Evolutionary conservation across 1,140 invertebrate genomes (phyloP), one percentile per base, ranked within the genome.

Genomic region (Amyelois transitella): DNA sequence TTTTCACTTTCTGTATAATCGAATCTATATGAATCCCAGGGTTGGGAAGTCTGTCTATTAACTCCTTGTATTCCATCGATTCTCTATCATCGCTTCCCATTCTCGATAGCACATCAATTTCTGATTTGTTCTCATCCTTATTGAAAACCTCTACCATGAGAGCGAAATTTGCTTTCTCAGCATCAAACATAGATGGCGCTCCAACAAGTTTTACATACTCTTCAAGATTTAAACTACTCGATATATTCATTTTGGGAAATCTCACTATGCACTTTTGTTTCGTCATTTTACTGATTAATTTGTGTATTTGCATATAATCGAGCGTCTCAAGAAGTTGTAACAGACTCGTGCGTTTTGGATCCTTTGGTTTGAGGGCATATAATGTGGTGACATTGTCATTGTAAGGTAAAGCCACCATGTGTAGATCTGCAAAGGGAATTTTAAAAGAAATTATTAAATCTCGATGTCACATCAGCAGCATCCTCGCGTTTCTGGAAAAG

Each of bases 331-430:
- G 85, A 12, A 95, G 66, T 1, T 83, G 66, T n/a, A 76, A 72
- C 12, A 94, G 61, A 1, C 76, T 89, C 1, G 64, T 47, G 1
- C 79, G 69, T 7, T 88, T 88, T n/a, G 88, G 79, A 2, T 87
- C 82, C 7, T 71, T 83, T 0, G 95, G 95, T 53, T 94, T 88
- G 1, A 96, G 64, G 0, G 94, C 84, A 54, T 94, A 94, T 92
- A 96, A 93, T 0, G 90, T 90, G 0, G 90, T 90, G 52, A 89
- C 76, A 20, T 87, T 87, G 6, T 92, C 92, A 73, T 94, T 92
- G 72, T 96, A 96, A 0, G 95, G 94, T 1, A 96, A 75, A 4
- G 91, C 92, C 47, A 96, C 67, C 55, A 95, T 92, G 62, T 93
- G 90, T 49, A 90, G 89, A 48, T 88, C 90, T 55, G 91, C 65